A percentile compares a stretch with the other conserved stretches of the same genome.
phyloP scores from a whole-genome alignment of 1,140 invertebrate species.

The Drosophila pallidifrons region DNA sequence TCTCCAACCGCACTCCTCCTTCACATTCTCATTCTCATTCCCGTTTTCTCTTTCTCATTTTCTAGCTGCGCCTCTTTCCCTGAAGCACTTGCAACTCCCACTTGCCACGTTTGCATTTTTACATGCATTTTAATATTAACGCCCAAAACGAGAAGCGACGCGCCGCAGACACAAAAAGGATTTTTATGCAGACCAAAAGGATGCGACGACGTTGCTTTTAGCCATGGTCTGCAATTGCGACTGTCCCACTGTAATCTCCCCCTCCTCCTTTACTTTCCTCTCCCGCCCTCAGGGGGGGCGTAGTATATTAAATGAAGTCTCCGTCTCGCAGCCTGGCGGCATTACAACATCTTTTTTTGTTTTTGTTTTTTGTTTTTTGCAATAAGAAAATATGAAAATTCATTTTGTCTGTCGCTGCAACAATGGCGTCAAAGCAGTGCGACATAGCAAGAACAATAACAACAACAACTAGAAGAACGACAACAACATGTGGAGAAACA shows the following conservation, averaged over 20 bases:
- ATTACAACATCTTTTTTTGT: slow-evolving; percentile 31
- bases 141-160: slow-evolving; percentile 71
- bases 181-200: slow-evolving; percentile 66
- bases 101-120: slow-evolving; percentile 68
- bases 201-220: slow-evolving; percentile 69
- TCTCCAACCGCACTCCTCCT: neutral
- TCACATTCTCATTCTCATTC: too few species aligned
- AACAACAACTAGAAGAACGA: slow-evolving; percentile 11
- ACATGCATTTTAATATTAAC: slow-evolving; percentile 81
- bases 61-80: neutral
- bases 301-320: slow-evolving; percentile 81
- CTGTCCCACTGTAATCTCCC: slow-evolving; percentile 29
- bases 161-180: slow-evolving; percentile 77
- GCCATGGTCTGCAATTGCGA: slow-evolving; percentile 74
- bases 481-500: slow-evolving; percentile 40
- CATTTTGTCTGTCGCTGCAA: slow-evolving; percentile 66
- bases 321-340: slow-evolving; percentile 42
- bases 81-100: slow-evolving; percentile 14
- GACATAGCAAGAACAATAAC: slow-evolving; percentile 25
- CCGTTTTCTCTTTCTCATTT: neutral
- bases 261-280: neutral
- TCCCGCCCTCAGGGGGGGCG: slow-evolving; percentile 48
- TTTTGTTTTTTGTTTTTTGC: slow-evolving; percentile 1
- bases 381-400: slow-evolving; percentile 81
- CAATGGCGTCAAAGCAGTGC: slow-evolving; percentile 74